phyloP scores from a whole-genome alignment of 2,888 invertebrate species.

The Epiblema foenella region DNA sequence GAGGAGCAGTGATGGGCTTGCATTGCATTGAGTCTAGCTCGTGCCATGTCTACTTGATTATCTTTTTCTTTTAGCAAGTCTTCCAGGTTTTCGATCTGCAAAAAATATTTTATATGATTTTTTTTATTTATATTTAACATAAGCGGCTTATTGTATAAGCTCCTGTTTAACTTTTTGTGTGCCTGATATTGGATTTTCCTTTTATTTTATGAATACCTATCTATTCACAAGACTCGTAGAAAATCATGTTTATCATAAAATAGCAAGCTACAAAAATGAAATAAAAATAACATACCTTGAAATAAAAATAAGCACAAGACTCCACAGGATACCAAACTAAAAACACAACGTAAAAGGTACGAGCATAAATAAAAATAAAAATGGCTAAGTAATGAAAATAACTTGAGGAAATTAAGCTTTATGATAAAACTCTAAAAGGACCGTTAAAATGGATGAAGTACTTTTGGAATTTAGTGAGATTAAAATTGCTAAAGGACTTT shows the following conservation, averaged over 20 bases:
- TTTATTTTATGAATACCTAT: background rate
- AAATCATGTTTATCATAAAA: background rate
- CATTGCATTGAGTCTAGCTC: constrained; percentile 95
- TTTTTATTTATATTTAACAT: background rate
- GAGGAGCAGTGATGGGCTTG: constrained; percentile 97
- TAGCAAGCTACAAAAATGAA: constrained; percentile 37
- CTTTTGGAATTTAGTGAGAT: constrained; percentile 24
- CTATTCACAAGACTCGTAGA: background rate
- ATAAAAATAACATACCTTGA: constrained; percentile 48
- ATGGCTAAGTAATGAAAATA: background rate
- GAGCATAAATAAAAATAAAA: constrained; percentile 5
- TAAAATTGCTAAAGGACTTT: constrained; percentile 23
- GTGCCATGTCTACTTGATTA: constrained; percentile 97
- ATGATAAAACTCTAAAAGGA: background rate
- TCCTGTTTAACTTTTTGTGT: background rate
- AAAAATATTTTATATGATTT: constrained; percentile 51
- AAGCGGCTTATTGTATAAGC: constrained; percentile 6
- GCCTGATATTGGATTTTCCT: background rate
- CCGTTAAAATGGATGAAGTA: constrained; percentile 27
- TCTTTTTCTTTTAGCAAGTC: constrained; percentile 99
- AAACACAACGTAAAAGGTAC: constrained; percentile 23
- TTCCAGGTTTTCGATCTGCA: constrained; percentile 98
- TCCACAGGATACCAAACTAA: constrained; percentile 41
- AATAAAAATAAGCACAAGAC: constrained; percentile 39
- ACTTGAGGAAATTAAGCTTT: constrained; percentile 3